Percentiles rank a stretch among this genome's conserved stretches.
phyloP scores from a whole-genome alignment of 2,888 invertebrate species.

The Azorinus chamasolen region DNA sequence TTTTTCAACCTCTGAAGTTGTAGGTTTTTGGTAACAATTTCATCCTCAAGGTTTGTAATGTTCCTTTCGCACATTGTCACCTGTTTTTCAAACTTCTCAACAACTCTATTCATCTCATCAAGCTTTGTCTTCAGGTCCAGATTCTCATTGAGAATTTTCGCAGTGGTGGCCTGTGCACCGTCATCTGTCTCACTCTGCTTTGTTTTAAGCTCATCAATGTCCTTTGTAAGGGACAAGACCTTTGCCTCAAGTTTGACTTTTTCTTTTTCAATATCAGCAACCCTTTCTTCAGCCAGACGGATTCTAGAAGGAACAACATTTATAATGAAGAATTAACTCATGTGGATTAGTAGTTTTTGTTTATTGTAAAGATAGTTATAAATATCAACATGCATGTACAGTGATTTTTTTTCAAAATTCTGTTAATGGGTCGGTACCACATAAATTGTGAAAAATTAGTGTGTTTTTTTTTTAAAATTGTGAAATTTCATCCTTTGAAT shows the following conservation, averaged over 20 bases:
- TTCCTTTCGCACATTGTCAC: conserved; percentile 58
- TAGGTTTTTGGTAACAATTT: conserved; percentile 45
- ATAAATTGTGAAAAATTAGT: no score
- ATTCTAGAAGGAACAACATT: conserved; percentile 44
- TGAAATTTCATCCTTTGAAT: no score
- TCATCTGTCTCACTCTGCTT: conserved; percentile 84
- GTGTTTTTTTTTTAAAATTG: no score
- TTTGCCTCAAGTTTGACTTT: conserved; percentile 60
- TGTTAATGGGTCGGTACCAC: no score
- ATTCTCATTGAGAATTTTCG: conserved; percentile 53
- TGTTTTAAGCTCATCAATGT: conserved; percentile 84
- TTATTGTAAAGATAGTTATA: no score
- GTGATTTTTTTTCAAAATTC: no score
- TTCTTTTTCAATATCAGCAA: conserved; percentile 65
- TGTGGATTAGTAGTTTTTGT: no score
- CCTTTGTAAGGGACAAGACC: conserved; percentile 42
- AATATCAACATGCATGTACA: no score
- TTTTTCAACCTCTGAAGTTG: conserved; percentile 49
- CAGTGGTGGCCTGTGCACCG: conserved; percentile 43
- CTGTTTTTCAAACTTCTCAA: conserved; percentile 60
- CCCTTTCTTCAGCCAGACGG: conserved; percentile 67
- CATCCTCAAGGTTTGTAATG: conserved; percentile 53
- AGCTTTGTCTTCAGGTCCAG: conserved; percentile 56
- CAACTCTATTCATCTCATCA: conserved; percentile 42
- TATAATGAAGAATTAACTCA: neutral